Evolutionary conservation across 2,113 vertebrate genomes (phyloP).

Genomic region (Dryoscopus gambensis): DNA sequence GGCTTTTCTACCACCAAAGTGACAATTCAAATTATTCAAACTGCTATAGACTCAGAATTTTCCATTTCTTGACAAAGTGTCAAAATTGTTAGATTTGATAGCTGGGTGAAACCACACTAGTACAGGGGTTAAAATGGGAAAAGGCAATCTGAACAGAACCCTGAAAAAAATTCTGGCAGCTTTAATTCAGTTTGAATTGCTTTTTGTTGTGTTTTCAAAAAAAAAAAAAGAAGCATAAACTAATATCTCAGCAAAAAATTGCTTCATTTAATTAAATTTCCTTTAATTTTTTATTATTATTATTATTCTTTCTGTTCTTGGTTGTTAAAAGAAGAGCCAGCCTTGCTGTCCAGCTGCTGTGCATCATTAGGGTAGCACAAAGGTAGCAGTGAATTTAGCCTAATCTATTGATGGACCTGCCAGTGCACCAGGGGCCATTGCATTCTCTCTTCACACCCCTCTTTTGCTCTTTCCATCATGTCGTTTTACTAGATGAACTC

Average conservation of each 20-base stretch:
- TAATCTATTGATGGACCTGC: slow-evolving; percentile 4
- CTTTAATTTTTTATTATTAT: not conserved
- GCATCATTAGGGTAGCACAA: slow-evolving; percentile 21
- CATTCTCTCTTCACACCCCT: not conserved
- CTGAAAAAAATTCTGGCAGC: not conserved
- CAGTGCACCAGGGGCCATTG: not conserved
- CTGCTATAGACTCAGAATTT: not conserved
- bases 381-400: slow-evolving; percentile 38
- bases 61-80: not conserved
- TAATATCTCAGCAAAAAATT: not conserved
- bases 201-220: not conserved
- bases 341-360: slow-evolving; percentile 28
- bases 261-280: not conserved
- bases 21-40: not conserved
- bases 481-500: slow-evolving; percentile 9
- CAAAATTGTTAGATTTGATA: not conserved
- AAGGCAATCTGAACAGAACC: not conserved
- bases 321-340: not conserved
- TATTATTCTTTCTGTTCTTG: not conserved
- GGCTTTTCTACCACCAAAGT: not conserved
- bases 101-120: not conserved
- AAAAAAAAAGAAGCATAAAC: not conserved
- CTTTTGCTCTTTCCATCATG: slow-evolving; percentile 1
- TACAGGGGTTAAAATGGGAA: not conserved
- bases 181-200: not conserved